Evolutionary conservation across 64 coral and sea anemone species (phyloP), one percentile per base, ranked within the genome.

Genomic region (Pocillopora verrucosa): DNA sequence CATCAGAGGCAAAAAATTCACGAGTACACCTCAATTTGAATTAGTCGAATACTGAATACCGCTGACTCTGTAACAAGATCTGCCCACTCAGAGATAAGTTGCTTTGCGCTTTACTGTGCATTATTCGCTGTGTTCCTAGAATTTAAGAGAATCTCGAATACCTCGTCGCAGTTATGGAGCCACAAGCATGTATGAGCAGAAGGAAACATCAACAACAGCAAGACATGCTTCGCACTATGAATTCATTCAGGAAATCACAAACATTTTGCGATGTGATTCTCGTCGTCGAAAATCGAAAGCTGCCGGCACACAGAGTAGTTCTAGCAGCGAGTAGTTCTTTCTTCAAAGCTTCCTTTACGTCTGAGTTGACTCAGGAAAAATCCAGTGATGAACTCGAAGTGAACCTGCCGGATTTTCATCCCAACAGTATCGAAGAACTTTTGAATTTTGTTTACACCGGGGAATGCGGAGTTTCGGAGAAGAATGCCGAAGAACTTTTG

Each of bases 241-340:
- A 85, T 38, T 72, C 82, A 36, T 68, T 85, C 70, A 36, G 82
- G 14, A 70, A 85, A 17, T 85, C 82, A 37, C 63, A 70, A 57
- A 38, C 82, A 26, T 85, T 85, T 85, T 85, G 82, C 64, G 82
- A 85, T 15, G 82, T 85, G 9, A 9, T 72, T 72, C 82, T 85
- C 2, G 22, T 85, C 4, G 82, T 72, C 0, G 82, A 72, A 2
- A 15, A 70, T 11, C 34, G 38, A 16, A 63, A 38, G 1, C 20
- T 85, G 24, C n/a, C 64, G 5, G 82, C 82, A 0, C 82, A 85
- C 82, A 85, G 56, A 70, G 41, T 85, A 15, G 65, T 85, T 14
- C 82, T 85, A 3, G 82, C 82, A 9, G 82, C 82, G 7, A 58
- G 63, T 12, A 85, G 82, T 22, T 41, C 82, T 26, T 36, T 85